Base-by-base conservation (phyloP, 2,888 invertebrate genomes). In the Toxonevra muliebris region DNA sequence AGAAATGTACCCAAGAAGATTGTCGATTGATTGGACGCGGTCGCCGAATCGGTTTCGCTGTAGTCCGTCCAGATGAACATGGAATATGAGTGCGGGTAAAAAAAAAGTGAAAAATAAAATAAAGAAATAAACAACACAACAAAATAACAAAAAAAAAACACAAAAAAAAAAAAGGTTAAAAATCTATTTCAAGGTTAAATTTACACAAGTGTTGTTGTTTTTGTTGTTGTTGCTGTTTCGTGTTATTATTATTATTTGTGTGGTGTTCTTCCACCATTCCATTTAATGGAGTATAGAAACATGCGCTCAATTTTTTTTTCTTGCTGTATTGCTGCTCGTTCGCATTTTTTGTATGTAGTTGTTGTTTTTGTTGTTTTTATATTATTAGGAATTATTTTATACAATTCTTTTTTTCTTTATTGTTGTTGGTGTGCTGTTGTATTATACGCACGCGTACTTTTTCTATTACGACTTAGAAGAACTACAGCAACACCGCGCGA, bases 181-280 rank as follows among this genome's bases (percentile, higher is more conserved):
- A 69, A 69, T 65, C 69, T 65, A 67, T 69, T 71, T 71, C 71
- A 71, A 71, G 71, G 69, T 67, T 67, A 69, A 57, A 69, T 71
- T 67, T 69, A 69, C 65, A 69, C 69, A 71, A 67, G 64, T 62
- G 67, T 42, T 69, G 48, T 48, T 54, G 52, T 42, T 62, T 43
- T n/a, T 48, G 17, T 20, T 50, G 43, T 20, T 52, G 17, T 48
- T 30, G 48, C 40, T n/a, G 13, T 20, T 43, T 15, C 17, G 50
- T 58, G 13, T 61, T 19, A 43, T 45, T 61, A 19, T 17, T 45
- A 8, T 61, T 43, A 48, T 20, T 61, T 20, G 9, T 57, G 30
- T 30, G 30, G 7, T 30, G 30, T 30, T 30, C 30, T 30, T 30
- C 30, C 30, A 30, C 30, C 30, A 30, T 30, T 30, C 30, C 30